Evolutionary conservation across 1,140 invertebrate genomes (phyloP).

Genomic region (Drosophila eugracilis): DNA sequence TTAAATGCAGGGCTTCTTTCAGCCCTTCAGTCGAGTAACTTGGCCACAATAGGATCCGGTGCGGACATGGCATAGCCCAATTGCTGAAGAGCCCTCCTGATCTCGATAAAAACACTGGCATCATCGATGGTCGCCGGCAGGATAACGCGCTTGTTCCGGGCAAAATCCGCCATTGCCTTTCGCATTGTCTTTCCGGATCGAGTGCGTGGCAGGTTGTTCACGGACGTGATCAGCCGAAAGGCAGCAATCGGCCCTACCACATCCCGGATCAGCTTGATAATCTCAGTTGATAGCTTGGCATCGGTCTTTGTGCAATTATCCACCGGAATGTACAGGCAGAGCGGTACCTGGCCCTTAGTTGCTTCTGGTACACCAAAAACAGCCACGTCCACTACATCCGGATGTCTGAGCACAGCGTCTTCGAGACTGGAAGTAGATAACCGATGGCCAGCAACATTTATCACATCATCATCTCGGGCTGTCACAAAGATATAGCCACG

Average conservation of each 20-base stretch:
- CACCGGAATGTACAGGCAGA: slow-evolving; percentile 93
- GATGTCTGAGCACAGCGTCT: slow-evolving; percentile 93
- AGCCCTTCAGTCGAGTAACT: slow-evolving; percentile 57
- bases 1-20: background rate
- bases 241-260: slow-evolving; percentile 95
- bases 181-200: slow-evolving; percentile 93
- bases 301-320: slow-evolving; percentile 86
- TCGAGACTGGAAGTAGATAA: slow-evolving; percentile 95
- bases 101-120: slow-evolving; percentile 91
- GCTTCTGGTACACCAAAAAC: slow-evolving; percentile 95
- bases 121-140: slow-evolving; percentile 96
- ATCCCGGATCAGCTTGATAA: slow-evolving; percentile 90
- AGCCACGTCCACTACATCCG: slow-evolving; percentile 92
- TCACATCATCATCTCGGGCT: slow-evolving; percentile 96
- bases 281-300: slow-evolving; percentile 87
- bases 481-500: slow-evolving; percentile 95
- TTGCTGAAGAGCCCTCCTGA: slow-evolving; percentile 88
- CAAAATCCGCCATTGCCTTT: slow-evolving; percentile 93
- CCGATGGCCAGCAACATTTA: slow-evolving; percentile 97
- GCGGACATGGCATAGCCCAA: slow-evolving; percentile 91
- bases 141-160: slow-evolving; percentile 90
- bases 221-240: slow-evolving; percentile 91
- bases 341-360: slow-evolving; percentile 95
- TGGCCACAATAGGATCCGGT: slow-evolving; percentile 87
- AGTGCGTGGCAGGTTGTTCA: slow-evolving; percentile 92